Percentiles rank a stretch among this genome's conserved stretches.
Evolutionary conservation across 1,140 invertebrate species (phyloP).

Genomic region (Hylaeus anthracinus): DNA sequence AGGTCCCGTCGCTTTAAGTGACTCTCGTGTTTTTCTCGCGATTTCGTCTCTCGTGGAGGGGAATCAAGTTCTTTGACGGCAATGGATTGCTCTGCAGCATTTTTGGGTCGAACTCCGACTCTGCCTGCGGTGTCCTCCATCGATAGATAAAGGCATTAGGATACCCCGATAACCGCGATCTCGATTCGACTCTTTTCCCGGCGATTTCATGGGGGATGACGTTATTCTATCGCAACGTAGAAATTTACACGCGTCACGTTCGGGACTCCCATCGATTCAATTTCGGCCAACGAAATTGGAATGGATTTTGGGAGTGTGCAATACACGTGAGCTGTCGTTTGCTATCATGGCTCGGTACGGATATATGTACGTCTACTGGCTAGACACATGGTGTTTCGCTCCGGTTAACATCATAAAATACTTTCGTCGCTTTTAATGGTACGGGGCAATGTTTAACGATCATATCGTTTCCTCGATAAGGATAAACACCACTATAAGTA

Average conservation of each 20-base stretch:
- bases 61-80: slow-evolving; percentile 6
- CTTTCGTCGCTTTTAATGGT: no score
- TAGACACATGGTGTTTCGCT: no score
- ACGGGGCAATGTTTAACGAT: no score
- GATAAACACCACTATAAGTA: no score
- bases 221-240: slow-evolving; percentile 5
- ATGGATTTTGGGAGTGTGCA: not conserved
- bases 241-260: slow-evolving; percentile 33
- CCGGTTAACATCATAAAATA: no score
- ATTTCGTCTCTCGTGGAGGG: slow-evolving; percentile 31
- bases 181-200: slow-evolving; percentile 40
- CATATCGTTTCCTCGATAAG: no score
- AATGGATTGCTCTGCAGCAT: slow-evolving; percentile 39
- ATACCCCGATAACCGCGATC: slow-evolving; percentile 42
- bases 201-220: slow-evolving; percentile 46
- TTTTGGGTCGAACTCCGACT: slow-evolving; percentile 42
- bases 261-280: slow-evolving; percentile 20
- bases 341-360: no score
- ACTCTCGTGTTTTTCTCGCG: slow-evolving; percentile 47
- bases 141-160: slow-evolving; percentile 56
- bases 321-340: not conserved
- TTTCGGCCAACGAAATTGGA: slow-evolving; percentile 10
- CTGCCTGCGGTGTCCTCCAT: slow-evolving; percentile 4
- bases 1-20: slow-evolving; percentile 26
- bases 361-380: no score